Evolutionary conservation across 2,888 invertebrate genomes (phyloP).

Genomic region (Hirtodrosophila histrioides): DNA sequence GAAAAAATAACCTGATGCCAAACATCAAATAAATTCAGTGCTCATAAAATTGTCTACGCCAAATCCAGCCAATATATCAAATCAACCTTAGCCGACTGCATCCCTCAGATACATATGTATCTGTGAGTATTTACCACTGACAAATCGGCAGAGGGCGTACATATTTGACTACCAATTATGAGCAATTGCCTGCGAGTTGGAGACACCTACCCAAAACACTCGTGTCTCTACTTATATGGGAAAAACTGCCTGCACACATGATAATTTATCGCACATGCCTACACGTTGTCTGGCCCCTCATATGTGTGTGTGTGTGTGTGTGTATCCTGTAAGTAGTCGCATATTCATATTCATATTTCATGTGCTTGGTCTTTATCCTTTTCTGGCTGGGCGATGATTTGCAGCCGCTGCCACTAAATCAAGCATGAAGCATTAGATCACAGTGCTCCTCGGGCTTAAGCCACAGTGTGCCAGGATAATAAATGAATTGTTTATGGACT

Average conservation of each 20-base stretch:
- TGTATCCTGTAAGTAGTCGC: constrained; percentile 11
- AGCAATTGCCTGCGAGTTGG: constrained; percentile 65
- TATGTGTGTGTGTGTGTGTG: constrained; percentile 12
- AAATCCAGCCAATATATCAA: constrained; percentile 77
- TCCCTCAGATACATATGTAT: constrained; percentile 1
- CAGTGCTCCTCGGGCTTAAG: constrained; percentile 43
- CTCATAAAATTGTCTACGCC: constrained; percentile 78
- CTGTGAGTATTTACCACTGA: constrained; percentile 26
- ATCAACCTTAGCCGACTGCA: constrained; percentile 40
- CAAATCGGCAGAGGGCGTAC: constrained; percentile 48
- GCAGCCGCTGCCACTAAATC: constrained; percentile 83
- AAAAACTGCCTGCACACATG: constrained; percentile 39
- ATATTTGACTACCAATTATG: constrained; percentile 73
- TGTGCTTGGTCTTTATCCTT: constrained; percentile 55
- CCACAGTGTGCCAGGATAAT: constrained; percentile 71
- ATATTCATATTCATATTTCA: constrained; percentile 65
- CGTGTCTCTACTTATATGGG: constrained; percentile 3
- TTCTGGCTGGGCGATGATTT: constrained; percentile 75
- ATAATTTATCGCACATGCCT: constrained; percentile 83
- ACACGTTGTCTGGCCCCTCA: constrained; percentile 64
- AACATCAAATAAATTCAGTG: constrained; percentile 74
- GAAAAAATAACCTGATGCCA: constrained; percentile 52
- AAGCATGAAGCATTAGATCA: constrained; percentile 80
- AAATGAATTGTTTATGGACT: constrained; percentile 80
- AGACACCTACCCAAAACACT: constrained; percentile 49